phyloP scores from a whole-genome alignment of 1,140 invertebrate genomes.

The Drosophila sp. region DNA sequence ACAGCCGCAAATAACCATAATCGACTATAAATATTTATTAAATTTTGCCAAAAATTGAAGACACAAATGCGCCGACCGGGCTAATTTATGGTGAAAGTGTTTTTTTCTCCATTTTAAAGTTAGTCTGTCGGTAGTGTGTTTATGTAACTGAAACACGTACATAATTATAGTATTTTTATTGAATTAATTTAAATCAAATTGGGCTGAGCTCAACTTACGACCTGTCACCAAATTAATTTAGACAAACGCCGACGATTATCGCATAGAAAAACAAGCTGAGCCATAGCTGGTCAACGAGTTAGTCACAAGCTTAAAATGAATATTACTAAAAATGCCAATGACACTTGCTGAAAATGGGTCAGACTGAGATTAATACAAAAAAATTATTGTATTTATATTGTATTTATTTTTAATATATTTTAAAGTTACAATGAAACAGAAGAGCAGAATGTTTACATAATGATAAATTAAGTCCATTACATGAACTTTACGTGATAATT shows the following conservation, averaged over 20 bases:
- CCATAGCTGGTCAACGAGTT: conserved; percentile 34
- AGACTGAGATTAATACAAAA: background rate
- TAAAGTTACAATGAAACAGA: too few relatives aligned
- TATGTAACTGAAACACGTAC: conserved; percentile 41
- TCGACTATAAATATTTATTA: conserved; percentile 56
- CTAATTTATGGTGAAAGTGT: conserved; percentile 59
- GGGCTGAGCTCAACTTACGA: conserved; percentile 11
- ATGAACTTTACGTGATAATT: too few relatives aligned
- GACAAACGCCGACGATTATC: conserved; percentile 49
- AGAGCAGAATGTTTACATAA: too few relatives aligned
- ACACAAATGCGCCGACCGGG: conserved; percentile 30
- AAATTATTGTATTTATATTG: too few relatives aligned
- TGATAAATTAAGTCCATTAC: background rate
- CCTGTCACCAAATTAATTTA: conserved; percentile 59
- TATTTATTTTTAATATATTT: too few relatives aligned
- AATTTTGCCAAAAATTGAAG: conserved; percentile 18
- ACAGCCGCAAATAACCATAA: conserved; percentile 28
- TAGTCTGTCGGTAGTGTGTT: conserved; percentile 4
- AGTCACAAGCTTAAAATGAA: conserved; percentile 42
- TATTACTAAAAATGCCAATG: conserved; percentile 33
- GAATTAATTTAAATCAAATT: conserved; percentile 52
- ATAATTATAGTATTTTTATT: conserved; percentile 49
- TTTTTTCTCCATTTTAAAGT: conserved; percentile 14
- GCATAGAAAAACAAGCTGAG: conserved; percentile 27
- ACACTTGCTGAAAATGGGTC: conserved; percentile 22